These are phyloP conservation scores for Ophraella communa DNA, from an alignment of 2,888 invertebrate genomes.

Conservation along the genomic window DNA sequence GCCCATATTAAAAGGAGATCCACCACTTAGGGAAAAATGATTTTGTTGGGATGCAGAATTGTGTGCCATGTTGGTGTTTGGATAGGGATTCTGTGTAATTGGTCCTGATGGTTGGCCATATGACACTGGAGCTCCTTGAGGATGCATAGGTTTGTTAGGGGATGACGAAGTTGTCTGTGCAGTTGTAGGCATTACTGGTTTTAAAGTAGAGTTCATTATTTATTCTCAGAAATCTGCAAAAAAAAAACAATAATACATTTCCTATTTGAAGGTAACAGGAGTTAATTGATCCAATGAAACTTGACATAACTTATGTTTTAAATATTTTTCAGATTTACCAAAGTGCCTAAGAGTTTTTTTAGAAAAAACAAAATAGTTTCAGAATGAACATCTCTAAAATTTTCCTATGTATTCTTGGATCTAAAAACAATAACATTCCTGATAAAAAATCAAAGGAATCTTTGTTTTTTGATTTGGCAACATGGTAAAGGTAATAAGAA, in stretches of 20 bases:
- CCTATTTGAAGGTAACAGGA: neutral
- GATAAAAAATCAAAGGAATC: neutral
- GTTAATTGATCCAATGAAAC: neutral
- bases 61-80: slow-evolving; percentile 46
- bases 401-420: too few relatives aligned
- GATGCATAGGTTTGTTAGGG: slow-evolving; percentile 54
- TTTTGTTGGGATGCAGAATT: slow-evolving; percentile 47
- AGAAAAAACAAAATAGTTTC: neutral
- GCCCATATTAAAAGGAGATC: slow-evolving; percentile 47
- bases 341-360: neutral
- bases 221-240: slow-evolving; percentile 26
- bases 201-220: slow-evolving; percentile 69
- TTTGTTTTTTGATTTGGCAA: slow-evolving; percentile 7
- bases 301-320: neutral
- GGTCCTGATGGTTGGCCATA: slow-evolving; percentile 51
- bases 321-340: too few relatives aligned
- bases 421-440: slow-evolving; percentile 6
- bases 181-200: slow-evolving; percentile 66
- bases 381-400: too few relatives aligned
- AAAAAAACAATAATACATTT: slow-evolving; percentile 4
- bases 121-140: slow-evolving; percentile 49
- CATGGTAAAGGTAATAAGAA: slow-evolving; percentile 12
- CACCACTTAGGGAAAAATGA: slow-evolving; percentile 51
- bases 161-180: slow-evolving; percentile 52
- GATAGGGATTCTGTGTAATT: slow-evolving; percentile 49